Conservation (phyloP, 2,113 vertebrate genomes). For the Lampris megalopsis region DNA sequence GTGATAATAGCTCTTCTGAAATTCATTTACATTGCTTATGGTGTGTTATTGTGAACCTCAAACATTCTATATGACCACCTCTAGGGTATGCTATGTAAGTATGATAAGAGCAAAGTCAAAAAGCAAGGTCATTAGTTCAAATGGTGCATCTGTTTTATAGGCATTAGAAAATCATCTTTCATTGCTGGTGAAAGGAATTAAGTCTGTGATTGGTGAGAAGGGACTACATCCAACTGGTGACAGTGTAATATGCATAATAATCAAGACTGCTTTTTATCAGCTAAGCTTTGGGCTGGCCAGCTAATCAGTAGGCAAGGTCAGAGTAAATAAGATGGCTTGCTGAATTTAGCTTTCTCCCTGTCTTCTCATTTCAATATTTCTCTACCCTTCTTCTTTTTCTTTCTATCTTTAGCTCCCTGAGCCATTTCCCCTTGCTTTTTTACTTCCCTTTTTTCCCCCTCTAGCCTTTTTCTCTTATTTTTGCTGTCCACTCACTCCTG, state of each 20-base stretch:
- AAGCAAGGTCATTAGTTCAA: not conserved
- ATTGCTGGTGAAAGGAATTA: slow-evolving; percentile 15
- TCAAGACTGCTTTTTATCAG: slow-evolving; percentile 38
- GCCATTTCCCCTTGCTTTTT: slow-evolving; percentile 14
- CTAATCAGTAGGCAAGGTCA: slow-evolving; percentile 60
- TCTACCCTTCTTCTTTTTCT: not conserved
- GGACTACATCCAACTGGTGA: slow-evolving; percentile 42
- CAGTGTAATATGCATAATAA: slow-evolving; percentile 48
- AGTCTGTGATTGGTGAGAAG: slow-evolving; percentile 33
- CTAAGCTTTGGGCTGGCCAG: slow-evolving; percentile 26
- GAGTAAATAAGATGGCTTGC: slow-evolving; percentile 33
- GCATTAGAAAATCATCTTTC: not conserved
- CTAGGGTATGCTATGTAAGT: not conserved
- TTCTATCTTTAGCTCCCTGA: not conserved
- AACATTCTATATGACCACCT: not conserved
- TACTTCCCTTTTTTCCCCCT: slow-evolving; percentile 19
- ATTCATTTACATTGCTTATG: too few relatives aligned
- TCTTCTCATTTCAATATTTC: not conserved
- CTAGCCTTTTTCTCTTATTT: not conserved
- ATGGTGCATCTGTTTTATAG: not conserved
- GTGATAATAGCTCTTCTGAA: too few relatives aligned
- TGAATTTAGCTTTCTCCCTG: slow-evolving; percentile 14
- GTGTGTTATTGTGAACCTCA: not conserved
- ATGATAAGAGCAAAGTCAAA: not conserved
- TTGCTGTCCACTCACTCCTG: not conserved